phyloP scores from a whole-genome alignment of 2,797 vertebrate genomes.

The Crenichthys baileyi region DNA sequence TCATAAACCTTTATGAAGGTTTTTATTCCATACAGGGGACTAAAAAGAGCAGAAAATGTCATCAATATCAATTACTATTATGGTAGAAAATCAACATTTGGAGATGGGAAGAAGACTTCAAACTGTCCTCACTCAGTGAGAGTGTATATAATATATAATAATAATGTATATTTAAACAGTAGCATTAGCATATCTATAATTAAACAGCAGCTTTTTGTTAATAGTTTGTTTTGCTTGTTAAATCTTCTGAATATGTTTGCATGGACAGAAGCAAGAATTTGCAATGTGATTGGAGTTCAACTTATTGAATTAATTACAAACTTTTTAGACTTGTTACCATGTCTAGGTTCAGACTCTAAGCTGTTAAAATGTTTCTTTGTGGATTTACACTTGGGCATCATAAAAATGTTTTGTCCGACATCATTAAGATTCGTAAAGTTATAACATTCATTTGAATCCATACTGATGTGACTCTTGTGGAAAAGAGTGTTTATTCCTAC shows the following conservation, averaged over 20 bases:
- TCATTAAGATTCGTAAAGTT: slow-evolving; percentile 37
- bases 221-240: too few species aligned
- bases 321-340: slow-evolving; percentile 38
- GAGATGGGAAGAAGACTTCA: background rate
- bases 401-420: slow-evolving; percentile 50
- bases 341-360: slow-evolving; percentile 7
- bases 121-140: background rate
- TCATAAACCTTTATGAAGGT: background rate
- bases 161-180: too few species aligned
- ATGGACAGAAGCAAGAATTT: slow-evolving; percentile 12
- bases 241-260: background rate
- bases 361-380: slow-evolving; percentile 16
- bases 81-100: background rate
- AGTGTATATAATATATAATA: background rate
- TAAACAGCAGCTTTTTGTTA: too few species aligned
- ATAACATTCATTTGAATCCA: slow-evolving; percentile 31
- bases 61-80: background rate
- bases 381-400: slow-evolving; percentile 29
- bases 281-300: slow-evolving; percentile 27
- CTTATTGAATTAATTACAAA: slow-evolving; percentile 44
- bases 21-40: background rate
- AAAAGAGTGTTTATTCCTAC: slow-evolving; percentile 27
- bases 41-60: background rate
- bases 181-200: too few species aligned
- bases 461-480: slow-evolving; percentile 29